Conservation (phyloP, 2,797 vertebrate species). For the Microctenopoma stevenorrisi region DNA sequence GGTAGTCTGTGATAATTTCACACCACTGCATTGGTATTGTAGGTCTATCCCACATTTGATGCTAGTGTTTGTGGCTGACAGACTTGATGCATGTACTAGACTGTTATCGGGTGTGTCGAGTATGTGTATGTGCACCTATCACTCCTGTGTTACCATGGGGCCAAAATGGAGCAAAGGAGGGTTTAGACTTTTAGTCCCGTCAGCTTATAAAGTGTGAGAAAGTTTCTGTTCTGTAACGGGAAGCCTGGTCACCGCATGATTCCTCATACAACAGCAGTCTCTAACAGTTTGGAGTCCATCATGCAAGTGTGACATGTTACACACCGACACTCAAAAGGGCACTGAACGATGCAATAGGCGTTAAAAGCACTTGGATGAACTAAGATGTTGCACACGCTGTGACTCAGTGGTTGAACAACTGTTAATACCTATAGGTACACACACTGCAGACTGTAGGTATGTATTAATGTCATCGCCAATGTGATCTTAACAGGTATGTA, state of each 20-base stretch:
- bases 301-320: constrained; percentile 42
- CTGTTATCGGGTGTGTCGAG: constrained; percentile 24
- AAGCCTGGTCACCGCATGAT: constrained; percentile 19
- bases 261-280: constrained; percentile 30
- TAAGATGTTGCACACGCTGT: constrained; percentile 17
- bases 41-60: constrained; percentile 21
- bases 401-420: constrained; percentile 4
- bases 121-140: constrained; percentile 1
- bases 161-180: constrained; percentile 29
- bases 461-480: not conserved
- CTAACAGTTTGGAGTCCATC: constrained; percentile 32
- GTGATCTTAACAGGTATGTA: constrained; percentile 30
- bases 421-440: constrained; percentile 7
- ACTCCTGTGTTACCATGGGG: constrained; percentile 14
- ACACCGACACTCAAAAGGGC: constrained; percentile 28
- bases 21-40: not conserved
- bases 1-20: constrained; percentile 20
- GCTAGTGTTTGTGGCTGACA: constrained; percentile 5
- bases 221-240: constrained; percentile 25
- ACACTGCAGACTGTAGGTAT: not conserved
- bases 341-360: constrained; percentile 49
- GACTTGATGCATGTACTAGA: constrained; percentile 33
- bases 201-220: constrained; percentile 45
- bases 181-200: constrained; percentile 31
- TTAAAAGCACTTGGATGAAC: constrained; percentile 52